phyloP scores from a whole-genome alignment of 2,113 vertebrate genomes.

The Sapayoa aenigma region DNA sequence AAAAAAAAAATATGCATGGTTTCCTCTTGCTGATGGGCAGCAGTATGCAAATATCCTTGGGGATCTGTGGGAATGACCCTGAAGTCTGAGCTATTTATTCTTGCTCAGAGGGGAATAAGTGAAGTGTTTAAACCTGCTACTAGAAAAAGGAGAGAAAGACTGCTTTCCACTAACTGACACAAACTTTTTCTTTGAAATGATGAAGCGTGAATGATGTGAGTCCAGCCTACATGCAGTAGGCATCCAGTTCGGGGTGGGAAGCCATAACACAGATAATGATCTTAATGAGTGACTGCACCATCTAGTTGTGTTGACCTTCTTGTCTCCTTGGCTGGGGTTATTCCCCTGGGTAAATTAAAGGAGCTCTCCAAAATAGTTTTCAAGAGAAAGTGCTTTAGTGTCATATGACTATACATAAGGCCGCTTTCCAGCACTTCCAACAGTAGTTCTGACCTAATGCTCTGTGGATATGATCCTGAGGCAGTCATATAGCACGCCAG shows the following conservation, averaged over 20 bases:
- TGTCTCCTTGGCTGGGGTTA: constrained; percentile 13
- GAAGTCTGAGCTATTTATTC: not conserved
- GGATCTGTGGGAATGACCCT: not conserved
- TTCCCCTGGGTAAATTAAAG: constrained; percentile 22
- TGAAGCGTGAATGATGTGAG: not conserved
- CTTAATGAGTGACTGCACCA: not conserved
- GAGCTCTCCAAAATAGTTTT: not conserved
- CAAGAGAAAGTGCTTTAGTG: not conserved
- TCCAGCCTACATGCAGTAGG: not conserved
- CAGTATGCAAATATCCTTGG: not conserved
- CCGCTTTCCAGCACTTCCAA: not conserved
- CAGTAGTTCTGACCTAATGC: not conserved
- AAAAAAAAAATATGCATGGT: not conserved
- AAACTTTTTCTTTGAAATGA: not conserved
- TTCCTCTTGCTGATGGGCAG: not conserved
- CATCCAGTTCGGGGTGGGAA: not conserved
- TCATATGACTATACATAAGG: not conserved
- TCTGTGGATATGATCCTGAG: not conserved
- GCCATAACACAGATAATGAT: constrained; percentile 7
- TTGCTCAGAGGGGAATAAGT: not conserved
- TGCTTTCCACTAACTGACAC: not conserved
- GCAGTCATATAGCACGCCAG: not conserved
- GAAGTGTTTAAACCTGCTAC: not conserved
- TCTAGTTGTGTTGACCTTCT: not conserved
- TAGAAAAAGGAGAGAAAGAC: not conserved